A percentile compares a stretch with the other conserved stretches of the same genome.
Conservation (phyloP, 2,113 vertebrate species). For the Micromys minutus region DNA sequence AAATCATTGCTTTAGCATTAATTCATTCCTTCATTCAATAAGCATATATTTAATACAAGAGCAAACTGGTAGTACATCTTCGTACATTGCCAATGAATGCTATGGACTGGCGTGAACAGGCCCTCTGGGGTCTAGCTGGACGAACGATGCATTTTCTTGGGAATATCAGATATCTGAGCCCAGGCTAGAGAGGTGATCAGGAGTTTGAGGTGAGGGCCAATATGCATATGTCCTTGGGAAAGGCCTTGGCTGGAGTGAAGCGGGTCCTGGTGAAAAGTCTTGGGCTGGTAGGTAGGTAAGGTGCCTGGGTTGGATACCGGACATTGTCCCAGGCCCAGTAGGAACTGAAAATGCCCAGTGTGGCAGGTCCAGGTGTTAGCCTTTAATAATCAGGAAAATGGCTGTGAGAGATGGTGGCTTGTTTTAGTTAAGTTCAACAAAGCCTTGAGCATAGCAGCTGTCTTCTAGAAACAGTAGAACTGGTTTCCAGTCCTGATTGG, state of each 20-base stretch:
- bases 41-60: background rate
- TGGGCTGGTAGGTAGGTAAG: background rate
- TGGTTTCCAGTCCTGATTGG: slow-evolving; percentile 36
- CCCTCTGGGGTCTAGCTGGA: background rate
- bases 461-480: slow-evolving; percentile 7
- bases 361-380: background rate
- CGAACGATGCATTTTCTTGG: background rate
- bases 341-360: background rate
- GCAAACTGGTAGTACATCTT: background rate
- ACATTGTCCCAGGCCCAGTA: background rate
- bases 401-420: background rate
- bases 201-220: slow-evolving; percentile 9
- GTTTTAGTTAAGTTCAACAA: slow-evolving; percentile 62
- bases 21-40: slow-evolving; percentile 37
- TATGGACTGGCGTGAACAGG: background rate
- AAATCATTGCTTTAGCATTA: slow-evolving; percentile 20
- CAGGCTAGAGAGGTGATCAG: slow-evolving; percentile 20
- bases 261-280: background rate
- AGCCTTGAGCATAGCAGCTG: background rate
- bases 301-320: background rate
- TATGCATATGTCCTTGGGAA: background rate
- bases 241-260: background rate
- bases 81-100: background rate
- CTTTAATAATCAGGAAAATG: slow-evolving; percentile 46
- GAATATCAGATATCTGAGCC: background rate